Percentiles rank a stretch among this genome's conserved stretches.
Evolutionary conservation across 2,888 invertebrate genomes (phyloP).

Genomic region (Philaethria dido): DNA sequence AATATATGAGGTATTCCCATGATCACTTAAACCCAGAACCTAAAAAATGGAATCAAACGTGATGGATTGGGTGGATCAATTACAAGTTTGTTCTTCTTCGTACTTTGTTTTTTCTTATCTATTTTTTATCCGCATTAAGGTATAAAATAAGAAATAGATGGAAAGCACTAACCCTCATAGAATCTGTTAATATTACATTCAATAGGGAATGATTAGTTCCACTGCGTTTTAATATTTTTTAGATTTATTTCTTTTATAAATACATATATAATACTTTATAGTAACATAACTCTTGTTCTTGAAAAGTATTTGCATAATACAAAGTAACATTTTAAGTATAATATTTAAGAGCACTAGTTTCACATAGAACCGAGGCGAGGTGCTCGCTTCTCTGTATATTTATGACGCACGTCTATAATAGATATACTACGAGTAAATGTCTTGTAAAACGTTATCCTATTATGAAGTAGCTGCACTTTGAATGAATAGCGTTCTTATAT

Average conservation of each 20-base stretch:
- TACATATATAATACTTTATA: neutral
- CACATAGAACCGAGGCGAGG: slow-evolving; percentile 8
- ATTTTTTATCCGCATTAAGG: no score
- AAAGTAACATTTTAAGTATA: slow-evolving; percentile 4
- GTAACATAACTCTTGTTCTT: neutral
- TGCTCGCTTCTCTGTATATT: slow-evolving; percentile 8
- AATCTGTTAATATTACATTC: no score
- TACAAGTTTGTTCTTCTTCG: no score
- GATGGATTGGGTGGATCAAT: no score
- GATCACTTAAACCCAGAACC: no score
- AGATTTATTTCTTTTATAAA: neutral
- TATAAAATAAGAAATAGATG: no score
- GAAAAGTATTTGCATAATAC: slow-evolving; percentile 10
- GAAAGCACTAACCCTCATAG: no score
- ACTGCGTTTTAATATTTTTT: no score
- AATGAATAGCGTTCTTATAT: neutral
- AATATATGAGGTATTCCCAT: no score
- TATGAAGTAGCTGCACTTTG: neutral
- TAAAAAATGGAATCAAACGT: no score
- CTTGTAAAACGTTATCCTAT: slow-evolving; percentile 14
- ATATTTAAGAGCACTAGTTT: slow-evolving; percentile 25
- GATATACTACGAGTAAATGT: neutral
- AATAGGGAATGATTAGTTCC: no score
- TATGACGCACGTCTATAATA: slow-evolving; percentile 6
- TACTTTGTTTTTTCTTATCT: no score